phyloP scores from a whole-genome alignment of 1,140 invertebrate species.

The Delia radicum region DNA sequence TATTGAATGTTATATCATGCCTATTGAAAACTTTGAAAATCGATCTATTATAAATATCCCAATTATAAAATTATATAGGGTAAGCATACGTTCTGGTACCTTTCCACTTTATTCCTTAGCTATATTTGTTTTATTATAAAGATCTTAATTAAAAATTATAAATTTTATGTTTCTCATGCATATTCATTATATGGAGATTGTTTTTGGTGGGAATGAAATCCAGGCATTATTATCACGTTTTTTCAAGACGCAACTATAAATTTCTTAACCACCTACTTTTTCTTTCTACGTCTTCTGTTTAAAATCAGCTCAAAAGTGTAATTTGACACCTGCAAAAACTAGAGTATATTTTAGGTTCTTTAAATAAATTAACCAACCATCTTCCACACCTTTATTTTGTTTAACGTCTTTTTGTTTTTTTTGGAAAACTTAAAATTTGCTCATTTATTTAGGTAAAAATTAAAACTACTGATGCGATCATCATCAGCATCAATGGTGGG shows the following conservation, averaged over 20 bases:
- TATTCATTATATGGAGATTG: no score
- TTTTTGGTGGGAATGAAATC: not conserved
- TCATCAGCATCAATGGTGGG: not conserved
- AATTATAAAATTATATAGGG: no score
- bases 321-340: conserved; percentile 1
- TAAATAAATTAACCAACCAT: conserved; percentile 2
- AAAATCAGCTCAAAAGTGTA: not conserved
- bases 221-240: not conserved
- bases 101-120: no score
- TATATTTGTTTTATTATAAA: no score
- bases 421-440: not conserved
- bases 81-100: no score
- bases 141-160: no score
- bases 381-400: not conserved
- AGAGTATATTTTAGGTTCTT: not conserved
- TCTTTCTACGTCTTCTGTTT: not conserved
- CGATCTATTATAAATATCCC: no score
- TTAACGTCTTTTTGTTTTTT: not conserved
- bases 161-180: no score
- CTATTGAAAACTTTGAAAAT: no score
- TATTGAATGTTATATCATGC: no score
- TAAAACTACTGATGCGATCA: conserved; percentile 6
- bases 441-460: not conserved
- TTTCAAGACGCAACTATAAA: not conserved
- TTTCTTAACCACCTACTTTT: not conserved